Evolutionary conservation across 2,113 vertebrate genomes (phyloP), one percentile per base, ranked within the genome.

Genomic region (Antigone vipio): DNA sequence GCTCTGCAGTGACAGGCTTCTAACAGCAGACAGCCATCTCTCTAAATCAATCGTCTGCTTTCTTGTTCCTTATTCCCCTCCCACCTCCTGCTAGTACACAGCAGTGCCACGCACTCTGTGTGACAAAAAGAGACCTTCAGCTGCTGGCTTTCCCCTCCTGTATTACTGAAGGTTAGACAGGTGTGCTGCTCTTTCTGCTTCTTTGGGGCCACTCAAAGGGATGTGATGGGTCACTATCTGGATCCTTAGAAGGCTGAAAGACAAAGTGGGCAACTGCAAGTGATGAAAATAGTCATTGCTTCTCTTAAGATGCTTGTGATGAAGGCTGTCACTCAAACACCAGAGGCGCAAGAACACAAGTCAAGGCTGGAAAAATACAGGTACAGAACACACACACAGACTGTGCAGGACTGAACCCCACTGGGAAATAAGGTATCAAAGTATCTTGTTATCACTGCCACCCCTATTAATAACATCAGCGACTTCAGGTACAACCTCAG

Each of bases 401-500:
- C n/a, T 29, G n/a, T 66, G 68, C 75, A 93, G 79, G 64, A 86
- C 62, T 59, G 84, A 92, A 58, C 44, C 32, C 92, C 76, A 24
- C 44, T 85, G 93, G 88, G 90, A 93, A 96, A 95, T 69, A 88
- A 72, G 69, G 45, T 84, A 89, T 89, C 60, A 87, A 68, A 88
- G 45, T 83, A 94, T 64, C 86, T 95, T 88, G 71, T 85, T 94
- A 53, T 83, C 92, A 76, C 76, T 91, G 66, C 53, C 67, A 83
- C 78, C 29, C 59, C 86, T 93, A 88, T 94, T 92, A 95, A 88
- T 91, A 92, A 92, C 44, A 66, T 66, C 86, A 64, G 53, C 11
- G 11, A 92, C 86, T 93, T 87, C 74, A 89, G 89, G 92, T 95
- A 93, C 89, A 85, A 92, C 89, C 88, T 88, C 73, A 79, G 66